phyloP scores from a whole-genome alignment of 2,888 invertebrate genomes.

The Scotopteryx bipunctaria region DNA sequence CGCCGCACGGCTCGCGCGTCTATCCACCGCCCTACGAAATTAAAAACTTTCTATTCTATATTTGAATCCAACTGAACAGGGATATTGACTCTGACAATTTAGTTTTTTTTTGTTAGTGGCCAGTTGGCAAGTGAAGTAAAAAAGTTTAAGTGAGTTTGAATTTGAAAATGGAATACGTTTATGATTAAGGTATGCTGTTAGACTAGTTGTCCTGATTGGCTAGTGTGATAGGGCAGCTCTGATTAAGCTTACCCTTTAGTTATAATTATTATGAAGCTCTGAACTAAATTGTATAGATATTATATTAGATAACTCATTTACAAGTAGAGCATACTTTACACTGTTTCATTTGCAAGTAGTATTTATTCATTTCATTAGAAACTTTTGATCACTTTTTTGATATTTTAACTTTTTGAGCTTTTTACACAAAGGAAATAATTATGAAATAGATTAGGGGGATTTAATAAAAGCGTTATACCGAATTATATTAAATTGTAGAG shows the following conservation, averaged over 20 bases:
- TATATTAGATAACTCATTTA: too few species aligned
- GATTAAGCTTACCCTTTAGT: neutral
- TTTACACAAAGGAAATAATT: too few species aligned
- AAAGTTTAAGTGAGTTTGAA: slow-evolving; percentile 17
- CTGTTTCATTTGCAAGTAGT: too few species aligned
- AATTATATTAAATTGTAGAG: too few species aligned
- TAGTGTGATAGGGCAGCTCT: neutral
- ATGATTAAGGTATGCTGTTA: slow-evolving; percentile 23
- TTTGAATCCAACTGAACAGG: neutral
- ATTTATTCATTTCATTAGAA: too few species aligned
- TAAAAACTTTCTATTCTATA: slow-evolving; percentile 30
- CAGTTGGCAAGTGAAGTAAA: slow-evolving; percentile 10
- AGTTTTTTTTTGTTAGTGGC: slow-evolving; percentile 16
- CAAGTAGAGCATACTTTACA: too few species aligned
- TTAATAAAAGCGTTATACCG: too few species aligned
- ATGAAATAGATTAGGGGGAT: too few species aligned
- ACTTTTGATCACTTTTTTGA: too few species aligned
- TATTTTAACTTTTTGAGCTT: too few species aligned
- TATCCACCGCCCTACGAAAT: slow-evolving; percentile 36
- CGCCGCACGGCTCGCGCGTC: slow-evolving; percentile 51
- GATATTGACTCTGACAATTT: slow-evolving; percentile 8
- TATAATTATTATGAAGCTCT: neutral
- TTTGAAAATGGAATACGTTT: slow-evolving; percentile 25
- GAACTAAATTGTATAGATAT: neutral
- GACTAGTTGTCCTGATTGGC: neutral